Conservation (phyloP, 2,888 invertebrate species). For the Yponomeuta cagnagella region DNA sequence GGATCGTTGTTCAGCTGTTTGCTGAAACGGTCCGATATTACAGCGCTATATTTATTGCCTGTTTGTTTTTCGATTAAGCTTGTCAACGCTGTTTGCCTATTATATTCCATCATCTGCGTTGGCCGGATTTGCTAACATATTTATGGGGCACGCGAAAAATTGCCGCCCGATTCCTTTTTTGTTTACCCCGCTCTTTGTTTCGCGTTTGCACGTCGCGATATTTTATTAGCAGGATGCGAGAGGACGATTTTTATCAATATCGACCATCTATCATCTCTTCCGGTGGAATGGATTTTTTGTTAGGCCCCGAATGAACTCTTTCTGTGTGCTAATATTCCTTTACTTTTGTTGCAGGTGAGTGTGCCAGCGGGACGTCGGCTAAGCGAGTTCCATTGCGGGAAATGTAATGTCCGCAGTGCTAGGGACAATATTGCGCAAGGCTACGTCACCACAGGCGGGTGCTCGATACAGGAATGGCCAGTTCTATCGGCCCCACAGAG, state of each 20-base stretch:
- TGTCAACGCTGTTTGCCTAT: constrained; percentile 32
- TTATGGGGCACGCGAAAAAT: constrained; percentile 3
- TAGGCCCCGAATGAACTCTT: neutral
- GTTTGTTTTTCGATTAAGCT: constrained; percentile 36
- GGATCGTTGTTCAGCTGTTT: neutral
- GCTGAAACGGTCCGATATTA: neutral
- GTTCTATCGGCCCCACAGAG: constrained; percentile 35
- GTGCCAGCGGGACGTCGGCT: neutral
- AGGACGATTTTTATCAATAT: neutral
- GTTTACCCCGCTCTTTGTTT: neutral
- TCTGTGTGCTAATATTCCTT: neutral
- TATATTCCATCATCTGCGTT: constrained; percentile 11
- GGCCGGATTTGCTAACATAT: constrained; percentile 11
- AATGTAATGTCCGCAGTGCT: neutral
- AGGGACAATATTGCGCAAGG: neutral
- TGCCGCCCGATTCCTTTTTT: constrained; percentile 3
- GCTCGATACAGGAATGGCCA: constrained; percentile 46
- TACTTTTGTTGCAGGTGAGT: constrained; percentile 12
- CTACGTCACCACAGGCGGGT: constrained; percentile 30
- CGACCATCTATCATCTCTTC: neutral
- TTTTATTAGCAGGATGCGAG: neutral
- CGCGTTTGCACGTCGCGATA: neutral
- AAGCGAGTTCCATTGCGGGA: neutral
- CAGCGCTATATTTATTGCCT: constrained; percentile 3
- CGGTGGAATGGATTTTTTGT: neutral